These are phyloP conservation scores for Pseudachorutes palmiensis DNA, from an alignment of 1,140 invertebrate genomes.

Conservation along the genomic window DNA sequence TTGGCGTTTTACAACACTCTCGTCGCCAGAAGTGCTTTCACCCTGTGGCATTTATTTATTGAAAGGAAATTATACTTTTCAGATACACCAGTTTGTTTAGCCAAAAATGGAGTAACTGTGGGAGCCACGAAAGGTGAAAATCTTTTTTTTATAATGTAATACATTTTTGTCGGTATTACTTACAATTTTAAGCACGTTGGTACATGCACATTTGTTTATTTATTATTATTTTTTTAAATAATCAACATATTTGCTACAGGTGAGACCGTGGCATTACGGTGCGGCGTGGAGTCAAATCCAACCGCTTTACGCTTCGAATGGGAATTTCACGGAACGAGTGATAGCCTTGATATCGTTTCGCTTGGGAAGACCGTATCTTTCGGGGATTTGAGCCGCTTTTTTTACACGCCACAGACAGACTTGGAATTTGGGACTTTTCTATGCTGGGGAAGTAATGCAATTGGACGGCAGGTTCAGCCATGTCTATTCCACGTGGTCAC, in stretches of 20 bases:
- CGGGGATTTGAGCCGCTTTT: conserved; percentile 34
- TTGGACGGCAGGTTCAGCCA: conserved; percentile 57
- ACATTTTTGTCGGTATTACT: too few species aligned
- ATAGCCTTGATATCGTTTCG: conserved; percentile 35
- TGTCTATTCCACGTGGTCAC: conserved; percentile 62
- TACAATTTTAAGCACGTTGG: too few species aligned
- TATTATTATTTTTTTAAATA: too few species aligned
- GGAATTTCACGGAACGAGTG: conserved; percentile 38
- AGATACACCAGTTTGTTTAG: conserved; percentile 36
- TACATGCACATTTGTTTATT: too few species aligned
- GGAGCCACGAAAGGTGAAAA: conserved; percentile 38
- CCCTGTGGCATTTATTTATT: too few species aligned
- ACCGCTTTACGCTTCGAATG: conserved; percentile 34
- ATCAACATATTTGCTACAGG: too few species aligned
- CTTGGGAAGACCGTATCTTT: conserved; percentile 30
- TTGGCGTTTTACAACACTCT: not conserved
- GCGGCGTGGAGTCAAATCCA: conserved; percentile 29
- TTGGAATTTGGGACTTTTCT: conserved; percentile 36
- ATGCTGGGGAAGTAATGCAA: conserved; percentile 49
- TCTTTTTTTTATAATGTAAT: too few species aligned
- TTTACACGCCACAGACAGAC: conserved; percentile 34
- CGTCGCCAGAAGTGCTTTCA: too few species aligned
- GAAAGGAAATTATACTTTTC: too few species aligned
- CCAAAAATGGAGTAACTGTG: conserved; percentile 34
- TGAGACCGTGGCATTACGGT: conserved; percentile 32